Conservation (phyloP, 2,113 vertebrate species). For the Monarcha castaneiventris region DNA sequence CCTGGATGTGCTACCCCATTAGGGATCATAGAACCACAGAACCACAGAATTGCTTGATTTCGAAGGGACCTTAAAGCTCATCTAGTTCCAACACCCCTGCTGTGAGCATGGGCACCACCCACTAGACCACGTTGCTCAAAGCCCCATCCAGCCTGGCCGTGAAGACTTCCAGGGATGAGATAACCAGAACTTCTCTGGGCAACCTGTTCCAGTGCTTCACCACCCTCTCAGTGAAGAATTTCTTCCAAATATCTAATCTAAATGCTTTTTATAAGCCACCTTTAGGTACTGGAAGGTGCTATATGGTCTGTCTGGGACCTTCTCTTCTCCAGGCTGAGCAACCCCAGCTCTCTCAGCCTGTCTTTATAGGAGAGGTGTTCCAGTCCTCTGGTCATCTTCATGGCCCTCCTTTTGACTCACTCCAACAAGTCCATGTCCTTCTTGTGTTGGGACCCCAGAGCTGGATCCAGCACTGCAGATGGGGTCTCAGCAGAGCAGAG, state of each 20-base stretch:
- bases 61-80: background rate
- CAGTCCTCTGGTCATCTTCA: background rate
- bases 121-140: background rate
- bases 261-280: background rate
- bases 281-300: background rate
- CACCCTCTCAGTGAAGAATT: background rate
- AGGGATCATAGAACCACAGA: background rate
- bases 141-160: background rate
- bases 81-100: background rate
- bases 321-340: background rate
- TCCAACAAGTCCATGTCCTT: background rate
- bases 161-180: background rate
- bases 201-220: background rate
- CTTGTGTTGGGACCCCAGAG: background rate
- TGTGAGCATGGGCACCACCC: no score
- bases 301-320: background rate
- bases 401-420: no score
- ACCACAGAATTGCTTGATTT: background rate
- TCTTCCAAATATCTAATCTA: background rate
- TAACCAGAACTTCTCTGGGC: background rate
- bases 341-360: background rate
- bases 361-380: background rate
- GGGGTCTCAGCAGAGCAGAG: accelerated
- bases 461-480: accelerated
- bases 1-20: background rate